Evolutionary conservation across 2,797 vertebrate species (phyloP).

Genomic region (Sebastes taczanowskii): DNA sequence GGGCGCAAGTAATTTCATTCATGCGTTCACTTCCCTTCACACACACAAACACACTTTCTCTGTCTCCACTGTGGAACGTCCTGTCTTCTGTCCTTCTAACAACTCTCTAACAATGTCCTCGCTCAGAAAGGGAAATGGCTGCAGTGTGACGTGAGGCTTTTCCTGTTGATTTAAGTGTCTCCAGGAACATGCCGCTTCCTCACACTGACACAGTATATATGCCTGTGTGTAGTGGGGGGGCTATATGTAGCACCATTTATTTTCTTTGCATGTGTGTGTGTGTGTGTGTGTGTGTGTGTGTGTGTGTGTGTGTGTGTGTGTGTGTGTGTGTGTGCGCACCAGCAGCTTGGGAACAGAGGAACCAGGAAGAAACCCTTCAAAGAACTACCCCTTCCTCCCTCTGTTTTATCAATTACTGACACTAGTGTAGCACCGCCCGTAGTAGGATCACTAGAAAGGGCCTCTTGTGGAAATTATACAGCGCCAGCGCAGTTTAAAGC

Average conservation of each 20-base stretch:
- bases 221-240: conserved; percentile 8
- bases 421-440: conserved; percentile 17
- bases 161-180: conserved; percentile 74
- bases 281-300: neutral
- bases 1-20: conserved; percentile 20
- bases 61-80: conserved; percentile 50
- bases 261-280: conserved; percentile 18
- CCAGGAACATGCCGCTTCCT: conserved; percentile 67
- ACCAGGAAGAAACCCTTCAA: conserved; percentile 63
- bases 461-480: conserved; percentile 18
- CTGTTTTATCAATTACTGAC: conserved; percentile 66
- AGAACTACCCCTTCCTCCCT: conserved; percentile 56
- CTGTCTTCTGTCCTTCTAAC: conserved; percentile 70
- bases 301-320: neutral
- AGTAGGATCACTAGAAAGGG: conserved; percentile 18
- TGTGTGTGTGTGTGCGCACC: neutral
- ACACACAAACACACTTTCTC: conserved; percentile 55
- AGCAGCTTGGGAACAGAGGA: conserved; percentile 52
- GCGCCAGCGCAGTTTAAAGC: neutral
- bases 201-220: conserved; percentile 35
- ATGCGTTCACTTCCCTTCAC: conserved; percentile 31
- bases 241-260: conserved; percentile 59
- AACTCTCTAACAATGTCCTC: conserved; percentile 74
- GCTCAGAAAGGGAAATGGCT: conserved; percentile 69
- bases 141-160: conserved; percentile 55